Conservation (phyloP, 1,140 invertebrate genomes). For the Palaemon carinicauda region DNA sequence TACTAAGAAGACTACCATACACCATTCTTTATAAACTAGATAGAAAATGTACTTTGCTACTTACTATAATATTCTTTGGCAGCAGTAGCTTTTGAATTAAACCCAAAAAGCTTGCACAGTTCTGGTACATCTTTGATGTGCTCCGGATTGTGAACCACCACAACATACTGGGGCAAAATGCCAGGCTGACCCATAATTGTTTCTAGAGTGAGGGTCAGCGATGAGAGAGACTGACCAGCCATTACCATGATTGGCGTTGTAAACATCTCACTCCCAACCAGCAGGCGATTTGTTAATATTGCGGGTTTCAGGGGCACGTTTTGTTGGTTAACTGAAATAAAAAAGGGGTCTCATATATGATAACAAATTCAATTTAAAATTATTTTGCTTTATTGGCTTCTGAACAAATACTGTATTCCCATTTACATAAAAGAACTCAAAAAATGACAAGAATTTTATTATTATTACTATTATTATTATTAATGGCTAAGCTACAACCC, state of each 20-base stretch:
- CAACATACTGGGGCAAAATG: constrained; percentile 63
- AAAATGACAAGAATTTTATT: too few species aligned
- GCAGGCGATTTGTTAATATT: constrained; percentile 64
- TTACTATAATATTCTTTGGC: constrained; percentile 53
- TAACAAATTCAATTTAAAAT: too few species aligned
- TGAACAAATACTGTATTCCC: too few species aligned
- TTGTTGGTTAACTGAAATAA: constrained; percentile 63
- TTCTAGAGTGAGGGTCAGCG: constrained; percentile 66
- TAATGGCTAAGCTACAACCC: too few species aligned
- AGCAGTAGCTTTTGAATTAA: constrained; percentile 40
- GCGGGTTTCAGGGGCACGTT: constrained; percentile 66
- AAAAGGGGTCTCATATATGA: background rate
- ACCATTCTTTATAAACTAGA: background rate
- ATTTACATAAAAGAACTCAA: too few species aligned
- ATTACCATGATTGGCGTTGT: constrained; percentile 67
- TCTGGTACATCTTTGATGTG: constrained; percentile 60
- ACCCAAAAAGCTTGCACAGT: constrained; percentile 50
- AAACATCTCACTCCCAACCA: constrained; percentile 66
- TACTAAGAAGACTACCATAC: too few species aligned
- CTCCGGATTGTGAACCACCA: constrained; percentile 60
- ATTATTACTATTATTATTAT: too few species aligned
- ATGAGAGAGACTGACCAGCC: constrained; percentile 64
- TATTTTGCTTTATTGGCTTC: too few species aligned
- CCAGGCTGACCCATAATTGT: constrained; percentile 68
- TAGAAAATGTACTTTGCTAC: background rate